Conservation (phyloP, 53 echinoderm and acorn worm genomes). For the Paracentrotus lividus region DNA sequence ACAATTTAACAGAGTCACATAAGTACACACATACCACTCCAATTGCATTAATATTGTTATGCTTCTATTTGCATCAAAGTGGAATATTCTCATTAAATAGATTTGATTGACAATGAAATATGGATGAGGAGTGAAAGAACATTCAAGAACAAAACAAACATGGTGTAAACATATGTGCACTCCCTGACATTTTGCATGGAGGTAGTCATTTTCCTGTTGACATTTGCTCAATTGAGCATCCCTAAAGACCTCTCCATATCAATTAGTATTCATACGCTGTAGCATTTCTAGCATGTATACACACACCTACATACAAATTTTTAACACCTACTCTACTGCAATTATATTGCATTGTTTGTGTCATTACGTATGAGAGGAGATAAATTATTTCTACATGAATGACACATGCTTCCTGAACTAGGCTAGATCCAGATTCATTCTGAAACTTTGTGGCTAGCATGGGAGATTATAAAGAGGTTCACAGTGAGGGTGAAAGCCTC, state of each 20-base stretch:
- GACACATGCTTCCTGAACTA: conserved; percentile 64
- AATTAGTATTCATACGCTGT: conserved; percentile 30
- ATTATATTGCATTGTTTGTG: conserved; percentile 30
- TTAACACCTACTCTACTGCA: not conserved
- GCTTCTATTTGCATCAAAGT: too few species aligned
- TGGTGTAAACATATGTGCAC: not conserved
- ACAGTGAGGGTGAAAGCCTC: not conserved
- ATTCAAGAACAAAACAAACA: not conserved
- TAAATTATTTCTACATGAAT: conserved; percentile 61
- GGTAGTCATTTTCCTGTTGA: conserved; percentile 14
- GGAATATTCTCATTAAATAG: too few species aligned
- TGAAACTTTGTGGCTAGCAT: conserved; percentile 28
- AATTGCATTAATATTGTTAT: too few species aligned
- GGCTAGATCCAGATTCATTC: conserved; percentile 38
- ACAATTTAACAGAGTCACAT: too few species aligned
- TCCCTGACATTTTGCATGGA: conserved; percentile 16
- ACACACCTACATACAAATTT: conserved; percentile 8
- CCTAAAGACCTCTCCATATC: conserved; percentile 8
- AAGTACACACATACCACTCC: too few species aligned
- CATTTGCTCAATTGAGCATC: not conserved
- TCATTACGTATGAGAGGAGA: conserved; percentile 6
- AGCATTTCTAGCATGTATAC: not conserved
- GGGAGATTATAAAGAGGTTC: not conserved
- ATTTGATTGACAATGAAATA: not conserved
- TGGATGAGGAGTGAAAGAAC: not conserved